phyloP scores from a whole-genome alignment of 2,797 vertebrate genomes.

The Coranthus polyacanthus region DNA sequence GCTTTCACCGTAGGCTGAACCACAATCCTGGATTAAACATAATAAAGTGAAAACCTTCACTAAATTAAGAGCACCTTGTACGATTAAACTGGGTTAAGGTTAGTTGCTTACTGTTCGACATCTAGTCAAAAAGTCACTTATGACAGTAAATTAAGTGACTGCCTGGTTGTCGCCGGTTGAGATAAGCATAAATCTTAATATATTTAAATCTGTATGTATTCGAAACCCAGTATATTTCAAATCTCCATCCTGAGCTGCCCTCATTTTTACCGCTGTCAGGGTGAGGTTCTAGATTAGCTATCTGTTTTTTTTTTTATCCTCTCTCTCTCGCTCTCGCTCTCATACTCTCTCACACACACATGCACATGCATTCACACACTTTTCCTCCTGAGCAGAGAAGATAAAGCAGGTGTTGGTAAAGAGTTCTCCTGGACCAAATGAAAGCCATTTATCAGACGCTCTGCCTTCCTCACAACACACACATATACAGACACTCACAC shows the following conservation, averaged over 20 bases:
- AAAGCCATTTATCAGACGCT: constrained; percentile 76
- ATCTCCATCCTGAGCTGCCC: constrained; percentile 46
- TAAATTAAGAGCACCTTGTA: background rate
- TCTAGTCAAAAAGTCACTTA: background rate
- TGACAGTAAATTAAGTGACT: constrained; percentile 21
- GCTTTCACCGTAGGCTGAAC: background rate
- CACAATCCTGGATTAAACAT: constrained; percentile 12
- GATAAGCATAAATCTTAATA: constrained; percentile 48
- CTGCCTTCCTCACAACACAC: constrained; percentile 51
- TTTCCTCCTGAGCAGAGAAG: constrained; percentile 66
- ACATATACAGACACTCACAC: constrained; percentile 31
- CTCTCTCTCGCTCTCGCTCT: background rate
- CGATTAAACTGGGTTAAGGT: background rate
- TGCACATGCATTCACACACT: constrained; percentile 12
- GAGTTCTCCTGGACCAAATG: constrained; percentile 72
- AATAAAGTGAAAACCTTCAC: constrained; percentile 21
- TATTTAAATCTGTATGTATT: constrained; percentile 59
- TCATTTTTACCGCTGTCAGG: constrained; percentile 39
- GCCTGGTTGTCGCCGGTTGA: constrained; percentile 19
- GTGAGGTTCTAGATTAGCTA: constrained; percentile 56
- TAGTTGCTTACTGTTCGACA: background rate
- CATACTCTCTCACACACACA: background rate
- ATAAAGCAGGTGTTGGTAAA: constrained; percentile 75
- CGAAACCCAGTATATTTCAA: constrained; percentile 45
- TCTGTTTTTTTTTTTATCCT: constrained; percentile 38